Evolutionary conservation across 2,888 invertebrate genomes (phyloP), one percentile per base, ranked within the genome.

Genomic region (Rosalia funebris): DNA sequence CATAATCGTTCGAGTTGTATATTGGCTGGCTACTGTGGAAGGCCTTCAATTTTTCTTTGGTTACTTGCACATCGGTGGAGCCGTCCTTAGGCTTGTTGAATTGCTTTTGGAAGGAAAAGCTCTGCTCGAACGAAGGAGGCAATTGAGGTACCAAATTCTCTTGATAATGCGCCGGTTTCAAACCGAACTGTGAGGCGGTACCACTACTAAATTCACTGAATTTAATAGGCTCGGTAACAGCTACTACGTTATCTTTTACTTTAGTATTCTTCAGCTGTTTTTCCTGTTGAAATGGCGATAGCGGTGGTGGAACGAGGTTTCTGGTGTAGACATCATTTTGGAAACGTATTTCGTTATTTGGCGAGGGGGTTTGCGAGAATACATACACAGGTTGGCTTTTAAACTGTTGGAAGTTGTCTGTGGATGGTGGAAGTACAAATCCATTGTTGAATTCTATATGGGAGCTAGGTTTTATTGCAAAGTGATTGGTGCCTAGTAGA

Each of bases 261-360:
- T 67, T 65, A 1, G 52, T 36, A 5, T 56, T 57, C 16, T 64
- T 65, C 32, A 65, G 39, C 42, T 60, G 48, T 9, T 57, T 63
- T 12, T 63, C 61, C 17, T 53, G 58, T 52, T 19, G 50, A 41
- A 36, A 57, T 39, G 61, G 60, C 2, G 57, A 42, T n/a, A 68
- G 69, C 14, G 85, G 86, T 1, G 86, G 84, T 5, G 70, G 86
- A 75, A 71, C 83, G 70, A 76, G 79, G 76, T 78, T 85, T 79
- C 71, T 81, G 68, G 76, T 84, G 54, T 74, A 82, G 10, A 81
- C 82, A 45, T 82, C 80, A 34, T 76, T 78, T 58, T 77, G 75
- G 12, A 66, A 53, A 5, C 16, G 53, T 9, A 48, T 31, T 32
- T 63, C 15, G 52, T 44, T 46, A 42, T 45, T 5, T 17, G 72